Conservation (phyloP, 2,888 invertebrate genomes). For the Meteorus cinctellus region DNA sequence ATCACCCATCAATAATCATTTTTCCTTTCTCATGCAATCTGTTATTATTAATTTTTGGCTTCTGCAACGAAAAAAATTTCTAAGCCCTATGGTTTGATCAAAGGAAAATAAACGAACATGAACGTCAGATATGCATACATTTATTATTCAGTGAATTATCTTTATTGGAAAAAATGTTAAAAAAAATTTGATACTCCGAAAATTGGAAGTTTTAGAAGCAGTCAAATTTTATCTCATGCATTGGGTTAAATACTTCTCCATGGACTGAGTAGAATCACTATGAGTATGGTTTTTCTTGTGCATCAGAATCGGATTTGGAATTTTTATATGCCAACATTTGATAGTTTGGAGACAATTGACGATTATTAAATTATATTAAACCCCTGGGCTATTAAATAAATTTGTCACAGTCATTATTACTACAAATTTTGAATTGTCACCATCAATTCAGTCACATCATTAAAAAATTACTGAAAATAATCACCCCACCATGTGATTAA, state of each 20-base stretch:
- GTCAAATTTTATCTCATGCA: neutral
- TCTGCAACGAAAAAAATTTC: neutral
- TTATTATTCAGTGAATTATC: neutral
- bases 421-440: no score
- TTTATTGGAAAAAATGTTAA: neutral
- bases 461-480: no score
- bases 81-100: neutral
- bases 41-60: slow-evolving; percentile 23
- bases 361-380: no score
- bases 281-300: no score
- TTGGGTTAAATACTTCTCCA: neutral
- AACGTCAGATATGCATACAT: neutral
- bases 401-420: no score
- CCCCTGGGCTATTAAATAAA: no score
- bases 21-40: neutral
- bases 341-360: no score
- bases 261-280: no score
- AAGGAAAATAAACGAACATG: neutral
- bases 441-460: no score
- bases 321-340: no score
- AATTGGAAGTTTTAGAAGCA: neutral
- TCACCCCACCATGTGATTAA: no score
- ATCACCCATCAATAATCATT: neutral
- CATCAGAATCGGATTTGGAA: no score
- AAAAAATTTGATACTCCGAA: neutral